phyloP scores from a whole-genome alignment of 2,888 invertebrate genomes.

The Mythimna impura region DNA sequence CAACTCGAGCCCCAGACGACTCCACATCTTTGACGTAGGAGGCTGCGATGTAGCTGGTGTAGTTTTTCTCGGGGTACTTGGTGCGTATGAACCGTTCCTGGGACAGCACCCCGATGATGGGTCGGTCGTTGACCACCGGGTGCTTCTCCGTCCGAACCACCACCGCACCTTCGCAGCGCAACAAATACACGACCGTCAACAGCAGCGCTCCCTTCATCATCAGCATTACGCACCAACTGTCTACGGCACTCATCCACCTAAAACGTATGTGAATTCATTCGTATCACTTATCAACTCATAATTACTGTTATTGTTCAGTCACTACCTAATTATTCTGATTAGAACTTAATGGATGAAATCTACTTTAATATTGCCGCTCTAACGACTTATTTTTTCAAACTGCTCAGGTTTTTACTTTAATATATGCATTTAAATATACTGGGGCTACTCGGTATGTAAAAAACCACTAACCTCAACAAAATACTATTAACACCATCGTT shows the following conservation, averaged over 20 bases:
- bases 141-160: conserved; percentile 65
- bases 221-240: conserved; percentile 70
- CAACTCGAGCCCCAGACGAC: conserved; percentile 95
- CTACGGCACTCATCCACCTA: conserved; percentile 76
- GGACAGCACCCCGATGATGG: conserved; percentile 93
- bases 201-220: conserved; percentile 78
- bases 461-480: conserved; percentile 72
- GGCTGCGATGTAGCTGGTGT: conserved; percentile 94
- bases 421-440: conserved; percentile 9
- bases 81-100: conserved; percentile 91
- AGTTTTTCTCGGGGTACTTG: conserved; percentile 88
- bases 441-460: conserved; percentile 31
- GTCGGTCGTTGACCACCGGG: conserved; percentile 83
- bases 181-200: conserved; percentile 74
- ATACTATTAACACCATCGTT: conserved; percentile 74
- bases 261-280: conserved; percentile 55
- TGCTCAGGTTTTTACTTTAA: background rate
- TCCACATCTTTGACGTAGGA: conserved; percentile 98
- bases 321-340: conserved; percentile 28
- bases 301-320: conserved; percentile 16
- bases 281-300: conserved; percentile 62
- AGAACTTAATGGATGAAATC: conserved; percentile 15
- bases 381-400: background rate
- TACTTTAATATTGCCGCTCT: conserved; percentile 37
- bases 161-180: conserved; percentile 78